Percentiles rank a stretch among this genome's conserved stretches.
Evolutionary conservation across 2,797 vertebrate species (phyloP).

Genomic region (Cirrhinus molitorella): DNA sequence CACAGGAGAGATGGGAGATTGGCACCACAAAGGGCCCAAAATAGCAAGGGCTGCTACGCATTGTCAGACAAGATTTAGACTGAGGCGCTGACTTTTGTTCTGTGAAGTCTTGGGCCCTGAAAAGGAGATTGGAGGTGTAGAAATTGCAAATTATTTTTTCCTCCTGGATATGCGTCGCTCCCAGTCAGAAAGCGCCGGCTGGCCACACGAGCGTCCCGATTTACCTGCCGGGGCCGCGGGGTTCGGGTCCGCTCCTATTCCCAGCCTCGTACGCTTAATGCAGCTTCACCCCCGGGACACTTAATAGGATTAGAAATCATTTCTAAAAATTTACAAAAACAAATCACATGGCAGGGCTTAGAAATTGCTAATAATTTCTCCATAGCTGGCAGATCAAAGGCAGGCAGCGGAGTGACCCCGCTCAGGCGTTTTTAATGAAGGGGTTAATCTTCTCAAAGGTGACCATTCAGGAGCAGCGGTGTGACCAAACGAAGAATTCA

Average conservation of each 20-base stretch:
- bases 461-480: constrained; percentile 97
- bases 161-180: constrained; percentile 86
- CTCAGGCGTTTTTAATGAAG: constrained; percentile 97
- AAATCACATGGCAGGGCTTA: constrained; percentile 99
- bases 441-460: constrained; percentile 99
- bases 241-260: neutral
- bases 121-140: constrained; percentile 93
- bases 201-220: constrained; percentile 85
- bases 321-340: constrained; percentile 99
- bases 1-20: constrained; percentile 98
- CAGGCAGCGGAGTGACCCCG: constrained; percentile 93
- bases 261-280: constrained; percentile 90
- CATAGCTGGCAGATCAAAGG: constrained; percentile 99
- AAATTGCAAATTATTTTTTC: constrained; percentile 88
- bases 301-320: constrained; percentile 99
- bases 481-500: constrained; percentile 99
- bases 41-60: constrained; percentile 98
- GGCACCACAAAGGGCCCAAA: constrained; percentile 99
- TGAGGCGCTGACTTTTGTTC: constrained; percentile 99
- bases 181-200: constrained; percentile 83
- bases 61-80: constrained; percentile 99
- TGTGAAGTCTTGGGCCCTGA: constrained; percentile 90
- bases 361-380: constrained; percentile 98
- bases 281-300: constrained; percentile 89
- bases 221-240: constrained; percentile 70